Base-by-base conservation (phyloP, 2,797 vertebrate genomes). In the Rhodeus uyekii region DNA sequence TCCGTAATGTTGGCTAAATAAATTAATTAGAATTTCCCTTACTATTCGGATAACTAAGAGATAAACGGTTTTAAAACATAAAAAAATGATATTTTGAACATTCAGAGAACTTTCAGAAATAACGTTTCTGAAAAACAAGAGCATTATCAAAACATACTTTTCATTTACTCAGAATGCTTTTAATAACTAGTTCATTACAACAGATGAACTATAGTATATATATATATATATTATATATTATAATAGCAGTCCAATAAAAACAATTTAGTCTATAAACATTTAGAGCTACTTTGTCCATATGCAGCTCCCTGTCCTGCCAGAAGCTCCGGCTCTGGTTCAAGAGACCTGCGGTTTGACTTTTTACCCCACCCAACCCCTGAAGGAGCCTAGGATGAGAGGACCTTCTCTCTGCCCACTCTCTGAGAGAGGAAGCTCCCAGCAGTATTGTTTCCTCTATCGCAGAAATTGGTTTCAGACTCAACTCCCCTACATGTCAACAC, bases 251-350 rank as follows among this genome's bases (percentile, higher is more conserved):
- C 78, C 48, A 84, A 75, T 83, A 86, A 86, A 83, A 86, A 80
- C 79, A 83, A 83, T 48, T 1, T 82, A 69, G 29, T 79, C 81
- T 81, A 50, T 90, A 90, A 92, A 92, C 82, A 85, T 87, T 80
- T 90, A 83, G 84, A 81, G 83, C n/a, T 84, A 72, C 83, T 84
- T 81, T 85, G 85, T 84, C 89, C 77, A 85, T 82, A 83, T 60
- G 60, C 80, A 68, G 60, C 76, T 74, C 77, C 72, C 24, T 48
- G 85, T 75, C 71, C 77, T 55, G 58, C 72, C 24, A 77, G 68
- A 55, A 71, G 87, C 85, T 83, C 84, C 7, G 18, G 82, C 87
- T 82, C 77, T 81, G 68, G 39, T 82, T 58, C 74, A 86, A 80
- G 60, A 46, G 78, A 71, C 48, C 86, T 83, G 88, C 8, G 81